Percentiles rank a stretch among this genome's conserved stretches.
phyloP scores from a whole-genome alignment of 1,140 invertebrate genomes.

The Drosophila aff. region DNA sequence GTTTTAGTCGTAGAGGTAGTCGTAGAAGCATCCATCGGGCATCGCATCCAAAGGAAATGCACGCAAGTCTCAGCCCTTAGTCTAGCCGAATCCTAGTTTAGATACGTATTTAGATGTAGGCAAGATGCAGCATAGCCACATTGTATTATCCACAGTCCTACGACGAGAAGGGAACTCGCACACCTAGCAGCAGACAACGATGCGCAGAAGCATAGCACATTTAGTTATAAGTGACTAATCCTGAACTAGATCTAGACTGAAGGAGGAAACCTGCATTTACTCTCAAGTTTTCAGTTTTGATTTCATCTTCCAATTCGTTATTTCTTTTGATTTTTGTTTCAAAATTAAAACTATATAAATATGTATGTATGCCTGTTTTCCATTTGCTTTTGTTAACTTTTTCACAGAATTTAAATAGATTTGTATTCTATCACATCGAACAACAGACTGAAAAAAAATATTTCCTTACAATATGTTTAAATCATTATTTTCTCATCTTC shows the following conservation, averaged over 20 bases:
- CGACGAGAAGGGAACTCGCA: constrained; percentile 57
- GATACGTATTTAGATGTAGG: constrained; percentile 23
- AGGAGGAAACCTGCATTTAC: constrained; percentile 1
- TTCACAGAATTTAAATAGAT: not conserved
- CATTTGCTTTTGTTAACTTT: not conserved
- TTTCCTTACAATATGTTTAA: constrained; percentile 3
- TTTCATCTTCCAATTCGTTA: constrained; percentile 6
- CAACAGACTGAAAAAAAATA: constrained; percentile 1
- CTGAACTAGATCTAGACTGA: constrained; percentile 32
- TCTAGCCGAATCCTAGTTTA: constrained; percentile 43
- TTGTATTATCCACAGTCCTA: constrained; percentile 62
- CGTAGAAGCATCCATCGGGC: constrained; percentile 26
- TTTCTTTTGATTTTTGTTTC: constrained; percentile 1
- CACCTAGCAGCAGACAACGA: constrained; percentile 43
- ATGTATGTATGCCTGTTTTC: constrained; percentile 2
- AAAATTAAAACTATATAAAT: not conserved
- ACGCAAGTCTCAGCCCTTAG: constrained; percentile 66
- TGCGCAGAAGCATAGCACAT: constrained; percentile 22
- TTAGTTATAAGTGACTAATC: constrained; percentile 23
- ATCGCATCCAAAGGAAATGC: constrained; percentile 71
- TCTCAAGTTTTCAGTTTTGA: not conserved
- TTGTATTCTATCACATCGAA: not conserved
- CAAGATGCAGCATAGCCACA: constrained; percentile 57
- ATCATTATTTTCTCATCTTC: constrained; percentile 10
- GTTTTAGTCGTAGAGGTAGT: constrained; percentile 53